Conservation (phyloP, 2,113 vertebrate genomes). For the Thinocorus orbignyianus region DNA sequence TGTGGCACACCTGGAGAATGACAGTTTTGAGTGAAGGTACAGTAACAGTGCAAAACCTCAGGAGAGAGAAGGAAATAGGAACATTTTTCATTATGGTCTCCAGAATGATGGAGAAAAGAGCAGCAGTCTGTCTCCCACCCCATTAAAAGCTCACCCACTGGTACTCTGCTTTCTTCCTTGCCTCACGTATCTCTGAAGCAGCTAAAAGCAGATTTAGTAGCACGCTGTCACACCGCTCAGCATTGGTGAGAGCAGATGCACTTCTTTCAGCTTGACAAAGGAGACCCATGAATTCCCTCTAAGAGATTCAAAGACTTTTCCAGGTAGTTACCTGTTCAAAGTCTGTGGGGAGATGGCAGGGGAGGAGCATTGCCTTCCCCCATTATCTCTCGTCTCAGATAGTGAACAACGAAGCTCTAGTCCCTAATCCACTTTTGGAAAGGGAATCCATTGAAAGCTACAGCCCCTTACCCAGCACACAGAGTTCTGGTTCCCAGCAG, state of each 20-base stretch:
- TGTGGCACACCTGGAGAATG: not conserved
- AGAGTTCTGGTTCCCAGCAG: not conserved
- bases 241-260: constrained; percentile 31
- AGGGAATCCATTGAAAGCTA: constrained; percentile 7
- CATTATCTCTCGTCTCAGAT: constrained; percentile 11
- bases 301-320: constrained; percentile 57
- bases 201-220: constrained; percentile 66
- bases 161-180: constrained; percentile 71
- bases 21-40: not conserved
- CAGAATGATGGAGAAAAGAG: constrained; percentile 72
- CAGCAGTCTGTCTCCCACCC: constrained; percentile 70
- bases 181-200: constrained; percentile 64
- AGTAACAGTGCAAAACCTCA: constrained; percentile 1
- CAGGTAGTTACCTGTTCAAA: constrained; percentile 56
- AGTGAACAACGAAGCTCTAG: constrained; percentile 16
- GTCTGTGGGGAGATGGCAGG: constrained; percentile 52
- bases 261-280: constrained; percentile 63
- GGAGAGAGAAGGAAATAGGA: constrained; percentile 31
- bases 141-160: constrained; percentile 74
- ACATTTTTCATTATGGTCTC: constrained; percentile 67
- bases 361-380: constrained; percentile 55
- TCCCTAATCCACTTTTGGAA: constrained; percentile 12
- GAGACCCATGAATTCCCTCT: constrained; percentile 59
- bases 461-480: not conserved
- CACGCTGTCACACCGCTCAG: constrained; percentile 46